Percentiles rank a stretch among this genome's conserved stretches.
phyloP scores from a whole-genome alignment of 2,888 invertebrate species.

The Stenichneumon culpator region DNA sequence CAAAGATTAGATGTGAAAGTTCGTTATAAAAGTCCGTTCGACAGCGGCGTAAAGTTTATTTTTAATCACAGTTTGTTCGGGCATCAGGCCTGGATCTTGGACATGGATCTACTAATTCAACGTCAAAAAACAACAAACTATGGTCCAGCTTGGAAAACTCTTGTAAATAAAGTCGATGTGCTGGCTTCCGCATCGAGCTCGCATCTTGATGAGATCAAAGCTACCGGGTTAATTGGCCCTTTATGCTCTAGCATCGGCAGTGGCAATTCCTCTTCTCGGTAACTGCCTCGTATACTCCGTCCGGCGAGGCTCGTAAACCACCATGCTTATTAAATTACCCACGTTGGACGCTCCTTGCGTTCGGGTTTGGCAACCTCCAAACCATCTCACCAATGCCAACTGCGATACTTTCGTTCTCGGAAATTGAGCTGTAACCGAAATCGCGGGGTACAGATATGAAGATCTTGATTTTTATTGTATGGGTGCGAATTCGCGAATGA shows the following conservation, averaged over 20 bases:
- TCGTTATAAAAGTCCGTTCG: not conserved
- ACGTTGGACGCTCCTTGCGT: slow-evolving; percentile 67
- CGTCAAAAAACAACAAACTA: not conserved
- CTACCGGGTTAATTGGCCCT: slow-evolving; percentile 53
- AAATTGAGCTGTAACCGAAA: slow-evolving; percentile 27
- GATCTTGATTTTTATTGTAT: too few relatives aligned
- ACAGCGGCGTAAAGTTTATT: not conserved
- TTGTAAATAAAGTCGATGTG: not conserved
- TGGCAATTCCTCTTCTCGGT: slow-evolving; percentile 58
- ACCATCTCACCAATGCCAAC: slow-evolving; percentile 47
- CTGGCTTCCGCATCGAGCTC: not conserved
- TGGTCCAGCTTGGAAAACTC: not conserved
- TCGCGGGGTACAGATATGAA: not conserved
- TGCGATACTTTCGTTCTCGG: slow-evolving; percentile 34
- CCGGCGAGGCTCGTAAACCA: slow-evolving; percentile 73
- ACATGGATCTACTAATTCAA: not conserved
- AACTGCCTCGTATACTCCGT: slow-evolving; percentile 57
- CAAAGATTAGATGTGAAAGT: not conserved
- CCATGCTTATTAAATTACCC: slow-evolving; percentile 78
- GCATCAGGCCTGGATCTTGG: too few relatives aligned
- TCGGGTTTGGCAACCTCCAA: slow-evolving; percentile 70
- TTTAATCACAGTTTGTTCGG: not conserved
- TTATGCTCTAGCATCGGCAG: slow-evolving; percentile 52
- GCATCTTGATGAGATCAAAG: slow-evolving; percentile 17
- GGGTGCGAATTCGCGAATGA: too few relatives aligned